Base-by-base conservation (phyloP, 2,113 vertebrate species). In the Megaceryle maxima region DNA sequence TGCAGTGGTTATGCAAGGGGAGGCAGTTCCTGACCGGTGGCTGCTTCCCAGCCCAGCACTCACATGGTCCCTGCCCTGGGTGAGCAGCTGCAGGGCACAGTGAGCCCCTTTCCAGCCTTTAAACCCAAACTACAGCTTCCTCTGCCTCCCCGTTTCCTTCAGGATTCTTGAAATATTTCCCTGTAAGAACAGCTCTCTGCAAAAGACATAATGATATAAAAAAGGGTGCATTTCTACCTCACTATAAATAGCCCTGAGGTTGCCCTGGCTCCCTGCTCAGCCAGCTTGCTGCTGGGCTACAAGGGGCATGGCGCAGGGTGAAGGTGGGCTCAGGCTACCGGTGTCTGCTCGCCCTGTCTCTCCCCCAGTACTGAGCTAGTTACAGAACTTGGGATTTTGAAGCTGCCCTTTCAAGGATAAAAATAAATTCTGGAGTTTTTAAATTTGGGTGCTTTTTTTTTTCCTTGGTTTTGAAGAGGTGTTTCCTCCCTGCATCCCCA, bases 121-220 rank as follows among this genome's bases (percentile, higher is more conserved):
- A 31, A 43, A 43, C 56, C 84, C 53, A 5, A 88, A 92, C 80
- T 1, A 11, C 63, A 43, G 63, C 89, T 83, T 68, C 46, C 67
- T 37, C 80, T 72, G 68, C 80, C 16, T 91, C 59, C 44, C 28
- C 1, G 1, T 29, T 84, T 78, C 69, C 92, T 79, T 46, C 80
- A 59, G 83, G 69, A 78, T 91, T 83, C 73, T 86, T 78, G 88
- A 85, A 83, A 88, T 94, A 81, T 29, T 93, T 95, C 69, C 55
- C 73, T 53, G 43, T 20, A 44, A 63, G 63, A 82, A n/a, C 44
- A 88, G 72, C 90, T 84, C 73, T 93, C 76, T 91, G 94, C 63
- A 74, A 55, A 83, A 92, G 64, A 14, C 59, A 20, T 41, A 66
- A 91, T 5, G 37, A 63, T 74, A 46, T 33, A 88, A 94, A 94